Evolutionary conservation across 2,113 vertebrate genomes (phyloP).

Genomic region (Morone saxatilis): DNA sequence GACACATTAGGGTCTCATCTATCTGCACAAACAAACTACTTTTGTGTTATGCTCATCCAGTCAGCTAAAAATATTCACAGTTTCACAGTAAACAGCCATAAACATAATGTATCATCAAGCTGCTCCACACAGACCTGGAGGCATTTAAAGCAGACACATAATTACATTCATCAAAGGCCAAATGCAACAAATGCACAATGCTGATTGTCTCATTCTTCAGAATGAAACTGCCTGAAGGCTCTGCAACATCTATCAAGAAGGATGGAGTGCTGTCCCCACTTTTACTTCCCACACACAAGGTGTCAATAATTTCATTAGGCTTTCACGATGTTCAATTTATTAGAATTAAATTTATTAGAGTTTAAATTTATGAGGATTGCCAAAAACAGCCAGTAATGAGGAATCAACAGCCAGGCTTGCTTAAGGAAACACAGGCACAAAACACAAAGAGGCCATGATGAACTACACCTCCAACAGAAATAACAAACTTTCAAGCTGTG

Average conservation of each 20-base stretch:
- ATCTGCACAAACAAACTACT: background rate
- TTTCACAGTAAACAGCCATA: conserved; percentile 3
- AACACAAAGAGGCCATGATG: too few relatives aligned
- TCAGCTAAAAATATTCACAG: conserved; percentile 29
- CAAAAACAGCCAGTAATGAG: too few relatives aligned
- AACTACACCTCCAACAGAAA: too few relatives aligned
- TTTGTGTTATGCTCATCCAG: conserved; percentile 3
- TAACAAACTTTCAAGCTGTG: too few relatives aligned
- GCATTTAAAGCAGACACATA: conserved; percentile 28
- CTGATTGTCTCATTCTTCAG: conserved; percentile 39
- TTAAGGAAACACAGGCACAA: too few relatives aligned
- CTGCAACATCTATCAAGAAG: conserved; percentile 18
- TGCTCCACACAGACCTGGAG: conserved; percentile 23
- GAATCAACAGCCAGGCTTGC: too few relatives aligned
- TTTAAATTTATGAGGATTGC: too few relatives aligned
- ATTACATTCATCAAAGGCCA: conserved; percentile 47
- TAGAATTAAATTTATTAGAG: too few relatives aligned
- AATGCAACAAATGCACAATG: background rate
- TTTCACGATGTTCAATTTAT: too few relatives aligned
- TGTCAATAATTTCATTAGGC: too few relatives aligned
- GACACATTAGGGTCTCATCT: background rate
- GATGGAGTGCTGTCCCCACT: too few relatives aligned
- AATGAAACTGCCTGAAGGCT: conserved; percentile 11
- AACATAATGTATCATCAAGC: background rate
- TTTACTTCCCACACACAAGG: too few relatives aligned